Evolutionary conservation across 2,888 invertebrate species (phyloP).

Genomic region (Rhamnusium bicolor): DNA sequence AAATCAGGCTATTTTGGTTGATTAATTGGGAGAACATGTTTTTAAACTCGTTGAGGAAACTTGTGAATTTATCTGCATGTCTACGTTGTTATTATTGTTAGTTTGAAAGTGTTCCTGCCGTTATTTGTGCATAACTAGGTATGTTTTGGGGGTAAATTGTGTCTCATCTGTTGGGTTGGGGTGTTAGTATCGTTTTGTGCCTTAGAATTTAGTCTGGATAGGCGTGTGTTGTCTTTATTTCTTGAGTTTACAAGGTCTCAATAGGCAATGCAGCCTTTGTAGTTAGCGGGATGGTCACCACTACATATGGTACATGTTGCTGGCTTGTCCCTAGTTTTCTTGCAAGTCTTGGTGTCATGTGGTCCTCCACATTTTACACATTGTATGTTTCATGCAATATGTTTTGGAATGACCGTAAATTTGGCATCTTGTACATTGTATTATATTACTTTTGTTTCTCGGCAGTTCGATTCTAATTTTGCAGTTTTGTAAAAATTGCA

Average conservation of each 20-base stretch:
- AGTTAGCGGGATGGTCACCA: background rate
- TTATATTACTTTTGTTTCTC: constrained; percentile 12
- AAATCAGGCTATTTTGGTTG: constrained; percentile 5
- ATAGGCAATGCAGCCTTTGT: background rate
- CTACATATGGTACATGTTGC: background rate
- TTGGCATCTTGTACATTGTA: constrained; percentile 50
- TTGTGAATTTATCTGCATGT: background rate
- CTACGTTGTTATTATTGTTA: background rate
- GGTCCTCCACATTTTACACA: constrained; percentile 38
- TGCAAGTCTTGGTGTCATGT: constrained; percentile 30
- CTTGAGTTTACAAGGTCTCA: background rate
- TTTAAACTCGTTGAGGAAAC: background rate
- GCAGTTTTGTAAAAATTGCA: background rate
- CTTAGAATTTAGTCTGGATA: no score
- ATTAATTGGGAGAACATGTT: no score
- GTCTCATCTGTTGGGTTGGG: background rate
- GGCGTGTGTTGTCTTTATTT: background rate
- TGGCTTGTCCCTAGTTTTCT: background rate
- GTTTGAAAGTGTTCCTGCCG: background rate
- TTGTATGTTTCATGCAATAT: constrained; percentile 31
- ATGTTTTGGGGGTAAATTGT: background rate
- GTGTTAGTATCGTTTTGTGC: background rate
- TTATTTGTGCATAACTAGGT: background rate
- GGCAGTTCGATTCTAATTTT: constrained; percentile 5
- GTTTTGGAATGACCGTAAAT: constrained; percentile 52